Conservation (phyloP, 2,888 invertebrate genomes). For the Acrocyrtus sp. region DNA sequence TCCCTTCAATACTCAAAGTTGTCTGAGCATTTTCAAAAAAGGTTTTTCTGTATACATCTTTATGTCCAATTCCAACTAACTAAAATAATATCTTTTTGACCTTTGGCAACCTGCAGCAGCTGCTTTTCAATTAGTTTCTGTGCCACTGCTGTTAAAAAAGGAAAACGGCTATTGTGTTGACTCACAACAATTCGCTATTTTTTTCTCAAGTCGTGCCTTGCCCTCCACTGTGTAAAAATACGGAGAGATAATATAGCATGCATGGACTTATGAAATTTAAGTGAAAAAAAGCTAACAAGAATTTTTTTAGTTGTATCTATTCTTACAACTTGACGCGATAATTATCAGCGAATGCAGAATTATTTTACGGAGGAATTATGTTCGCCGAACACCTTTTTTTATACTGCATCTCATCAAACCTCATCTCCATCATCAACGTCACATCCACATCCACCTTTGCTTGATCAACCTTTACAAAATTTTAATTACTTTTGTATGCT, state of each 20-base stretch:
- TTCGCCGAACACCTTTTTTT: slow-evolving; percentile 26
- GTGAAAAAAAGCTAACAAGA: too few species aligned
- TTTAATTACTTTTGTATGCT: slow-evolving; percentile 39
- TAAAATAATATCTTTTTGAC: slow-evolving; percentile 9
- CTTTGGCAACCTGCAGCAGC: slow-evolving; percentile 33
- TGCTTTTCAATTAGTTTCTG: slow-evolving; percentile 46
- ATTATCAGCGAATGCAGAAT: slow-evolving; percentile 14
- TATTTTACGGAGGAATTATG: neutral
- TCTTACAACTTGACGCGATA: neutral
- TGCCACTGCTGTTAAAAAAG: slow-evolving; percentile 9
- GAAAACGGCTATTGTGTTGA: slow-evolving; percentile 1
- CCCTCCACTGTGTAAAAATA: too few species aligned
- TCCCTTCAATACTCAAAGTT: too few species aligned
- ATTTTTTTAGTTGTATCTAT: too few species aligned
- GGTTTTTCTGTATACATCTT: too few species aligned
- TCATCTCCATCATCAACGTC: slow-evolving; percentile 35
- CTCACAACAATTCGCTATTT: too few species aligned
- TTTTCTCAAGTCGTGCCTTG: slow-evolving; percentile 19
- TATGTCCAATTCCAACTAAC: too few species aligned
- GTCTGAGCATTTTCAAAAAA: too few species aligned
- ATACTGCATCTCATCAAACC: too few species aligned
- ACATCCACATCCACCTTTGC: slow-evolving; percentile 17
- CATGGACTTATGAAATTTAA: too few species aligned
- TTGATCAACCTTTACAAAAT: slow-evolving; percentile 34
- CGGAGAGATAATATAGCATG: too few species aligned